Evolutionary conservation across 2,797 vertebrate genomes (phyloP).

Genomic region (Malurus splendens): DNA sequence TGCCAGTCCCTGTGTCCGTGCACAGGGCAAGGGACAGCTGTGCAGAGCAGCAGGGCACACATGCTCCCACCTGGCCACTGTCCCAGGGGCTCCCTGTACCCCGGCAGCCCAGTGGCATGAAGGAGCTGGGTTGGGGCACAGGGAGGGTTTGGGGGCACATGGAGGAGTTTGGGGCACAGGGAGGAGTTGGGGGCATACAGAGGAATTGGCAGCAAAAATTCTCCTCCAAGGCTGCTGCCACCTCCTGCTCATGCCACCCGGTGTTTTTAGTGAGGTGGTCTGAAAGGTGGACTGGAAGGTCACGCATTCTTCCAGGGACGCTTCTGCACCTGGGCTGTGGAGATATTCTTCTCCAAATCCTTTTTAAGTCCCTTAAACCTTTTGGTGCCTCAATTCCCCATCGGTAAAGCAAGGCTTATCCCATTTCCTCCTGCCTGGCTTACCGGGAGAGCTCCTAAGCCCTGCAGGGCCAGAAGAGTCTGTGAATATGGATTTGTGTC

Average conservation of each 20-base stretch:
- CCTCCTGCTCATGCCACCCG: neutral
- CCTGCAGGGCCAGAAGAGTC: neutral
- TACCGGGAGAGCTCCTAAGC: neutral
- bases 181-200: rapidly evolving
- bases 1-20: neutral
- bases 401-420: neutral
- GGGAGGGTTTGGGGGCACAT: rapidly evolving
- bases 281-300: neutral
- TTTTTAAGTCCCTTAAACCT: neutral
- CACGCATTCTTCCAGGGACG: neutral
- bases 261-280: neutral
- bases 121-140: too few species aligned
- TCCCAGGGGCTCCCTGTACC: neutral
- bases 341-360: neutral
- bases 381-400: neutral
- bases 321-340: neutral
- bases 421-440: neutral
- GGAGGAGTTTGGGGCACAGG: rapidly evolving
- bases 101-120: rapidly evolving
- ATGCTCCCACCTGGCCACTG: neutral
- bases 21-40: neutral
- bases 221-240: neutral
- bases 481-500: neutral
- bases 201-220: neutral
- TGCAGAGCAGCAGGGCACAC: neutral